Evolutionary conservation across 2,113 vertebrate genomes (phyloP), one percentile per base, ranked within the genome.

Genomic region (Xenopus borealis): DNA sequence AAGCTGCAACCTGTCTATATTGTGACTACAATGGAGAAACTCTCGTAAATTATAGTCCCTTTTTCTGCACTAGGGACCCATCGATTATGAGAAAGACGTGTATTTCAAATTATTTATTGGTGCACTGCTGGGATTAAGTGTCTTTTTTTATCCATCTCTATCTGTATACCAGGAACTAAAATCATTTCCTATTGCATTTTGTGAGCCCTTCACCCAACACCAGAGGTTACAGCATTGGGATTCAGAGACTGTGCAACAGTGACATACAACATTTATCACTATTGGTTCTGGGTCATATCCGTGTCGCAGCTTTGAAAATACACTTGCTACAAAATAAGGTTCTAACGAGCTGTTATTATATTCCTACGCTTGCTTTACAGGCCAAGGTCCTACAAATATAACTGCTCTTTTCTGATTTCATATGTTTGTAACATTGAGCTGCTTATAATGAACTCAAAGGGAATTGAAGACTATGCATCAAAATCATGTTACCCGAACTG

Each of bases 31-130:
- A 69, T 75, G 58, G 72, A 75, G 72, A 75, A 75, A 62, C 57
- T 68, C 45, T 68, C 58, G 44, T 73, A 75, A 75, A 75, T 75
- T 62, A 75, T 62, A 45, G 72, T 61, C 44, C 53, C 72, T 68
- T 75, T 55, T 65, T 68, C 65, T 17, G 59, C 64, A 61, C 72
- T 33, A 18, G 63, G 65, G 72, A 75, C 72, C 72, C 72, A 75
- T 75, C 57, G 65, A 75, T 75, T 68, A 75, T 68, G 23, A 62
- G 57, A 47, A 40, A 68, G 65, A 75, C 65, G 53, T 44, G 58
- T 62, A 62, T 75, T 75, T 75, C 53, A 30, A 69, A 68, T 75
- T 68, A 75, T 75, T 75, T 75, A 75, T 75, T 69, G 57, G 44
- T 69, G 61, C 66, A 69, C 65, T 62, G 46, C 57, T 69, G 72